Evolutionary conservation across 2,888 invertebrate species (phyloP).

Genomic region (Pandemis corylana): DNA sequence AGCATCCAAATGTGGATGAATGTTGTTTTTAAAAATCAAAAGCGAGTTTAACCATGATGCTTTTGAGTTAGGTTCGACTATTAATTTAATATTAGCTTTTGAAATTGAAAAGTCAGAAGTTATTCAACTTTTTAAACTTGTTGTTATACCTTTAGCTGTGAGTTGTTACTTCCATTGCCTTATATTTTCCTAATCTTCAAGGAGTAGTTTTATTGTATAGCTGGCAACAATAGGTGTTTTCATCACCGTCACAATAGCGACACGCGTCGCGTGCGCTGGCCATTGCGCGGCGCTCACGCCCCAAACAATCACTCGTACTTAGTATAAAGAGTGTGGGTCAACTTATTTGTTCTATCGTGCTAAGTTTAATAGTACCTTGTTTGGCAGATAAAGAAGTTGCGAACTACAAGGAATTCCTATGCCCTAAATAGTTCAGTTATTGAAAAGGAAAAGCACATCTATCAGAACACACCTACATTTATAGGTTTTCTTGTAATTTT

Average conservation of each 20-base stretch:
- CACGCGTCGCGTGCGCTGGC: conserved; percentile 14
- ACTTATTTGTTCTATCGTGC: conserved; percentile 16
- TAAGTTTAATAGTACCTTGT: background rate
- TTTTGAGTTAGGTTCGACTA: too few species aligned
- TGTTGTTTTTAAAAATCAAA: too few species aligned
- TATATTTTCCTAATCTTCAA: conserved; percentile 17
- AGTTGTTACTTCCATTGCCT: background rate
- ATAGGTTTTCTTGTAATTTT: too few species aligned
- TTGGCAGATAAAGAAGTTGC: background rate
- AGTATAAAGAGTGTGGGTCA: conserved; percentile 12
- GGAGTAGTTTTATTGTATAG: conserved; percentile 26
- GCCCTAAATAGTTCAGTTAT: too few species aligned
- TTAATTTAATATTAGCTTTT: too few species aligned
- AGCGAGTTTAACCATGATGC: too few species aligned
- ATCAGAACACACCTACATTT: too few species aligned
- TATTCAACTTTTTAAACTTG: background rate
- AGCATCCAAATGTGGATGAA: too few species aligned
- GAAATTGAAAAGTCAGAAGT: too few species aligned
- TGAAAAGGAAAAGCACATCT: too few species aligned
- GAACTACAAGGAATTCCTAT: background rate
- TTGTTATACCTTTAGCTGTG: background rate
- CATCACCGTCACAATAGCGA: conserved; percentile 17
- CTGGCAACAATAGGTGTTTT: conserved; percentile 27
- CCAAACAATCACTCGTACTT: conserved; percentile 24
- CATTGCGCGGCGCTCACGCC: conserved; percentile 9